Conservation (phyloP, 1,140 invertebrate genomes). For the Ceratina japonica region DNA sequence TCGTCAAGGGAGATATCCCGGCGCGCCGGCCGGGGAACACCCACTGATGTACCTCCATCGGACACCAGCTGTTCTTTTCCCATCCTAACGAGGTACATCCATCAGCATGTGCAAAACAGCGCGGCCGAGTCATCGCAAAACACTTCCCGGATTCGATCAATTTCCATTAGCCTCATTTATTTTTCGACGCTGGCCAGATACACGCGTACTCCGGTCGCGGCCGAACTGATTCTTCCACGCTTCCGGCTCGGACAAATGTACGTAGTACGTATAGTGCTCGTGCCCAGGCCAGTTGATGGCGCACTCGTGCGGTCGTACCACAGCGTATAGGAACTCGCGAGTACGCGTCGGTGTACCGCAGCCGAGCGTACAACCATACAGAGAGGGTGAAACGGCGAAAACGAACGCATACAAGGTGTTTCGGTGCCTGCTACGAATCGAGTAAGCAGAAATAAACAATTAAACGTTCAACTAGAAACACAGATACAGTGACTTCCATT, state of each 20-base stretch:
- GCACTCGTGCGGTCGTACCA: no score
- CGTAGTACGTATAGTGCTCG: neutral
- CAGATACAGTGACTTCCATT: no score
- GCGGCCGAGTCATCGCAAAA: slow-evolving; percentile 2
- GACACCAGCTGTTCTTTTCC: slow-evolving; percentile 26
- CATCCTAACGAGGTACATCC: slow-evolving; percentile 18
- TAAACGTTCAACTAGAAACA: no score
- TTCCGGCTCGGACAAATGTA: neutral
- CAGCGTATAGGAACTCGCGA: slow-evolving; percentile 5
- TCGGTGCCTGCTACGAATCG: neutral
- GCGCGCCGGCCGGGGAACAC: neutral
- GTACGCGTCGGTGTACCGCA: slow-evolving; percentile 31
- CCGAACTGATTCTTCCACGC: neutral
- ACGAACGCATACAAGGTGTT: slow-evolving; percentile 5
- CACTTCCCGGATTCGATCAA: slow-evolving; percentile 31
- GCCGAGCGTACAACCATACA: neutral
- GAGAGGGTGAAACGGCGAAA: slow-evolving; percentile 4
- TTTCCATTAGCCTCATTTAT: slow-evolving; percentile 46
- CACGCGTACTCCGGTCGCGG: slow-evolving; percentile 29
- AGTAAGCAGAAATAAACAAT: neutral
- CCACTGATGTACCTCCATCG: neutral
- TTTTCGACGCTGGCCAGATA: slow-evolving; percentile 21
- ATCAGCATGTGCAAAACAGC: slow-evolving; percentile 22
- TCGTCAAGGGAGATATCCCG: neutral
- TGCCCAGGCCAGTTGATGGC: no score